phyloP scores from a whole-genome alignment of 1,140 invertebrate genomes.

The Ruditapes philippinarum region DNA sequence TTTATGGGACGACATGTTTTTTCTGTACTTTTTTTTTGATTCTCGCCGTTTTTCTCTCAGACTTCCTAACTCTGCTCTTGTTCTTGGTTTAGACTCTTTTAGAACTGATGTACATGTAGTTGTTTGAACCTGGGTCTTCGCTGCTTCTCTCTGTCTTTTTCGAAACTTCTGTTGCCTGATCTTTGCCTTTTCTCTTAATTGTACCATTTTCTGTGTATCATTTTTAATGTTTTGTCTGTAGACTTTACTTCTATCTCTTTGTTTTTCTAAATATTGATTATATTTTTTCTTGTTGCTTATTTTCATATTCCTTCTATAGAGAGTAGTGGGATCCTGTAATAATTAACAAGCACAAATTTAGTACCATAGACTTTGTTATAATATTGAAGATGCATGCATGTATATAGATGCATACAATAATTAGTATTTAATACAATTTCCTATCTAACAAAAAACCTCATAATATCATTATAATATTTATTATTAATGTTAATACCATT shows the following conservation, averaged over 20 bases:
- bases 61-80: background rate
- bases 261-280: background rate
- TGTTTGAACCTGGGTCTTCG: slow-evolving; percentile 9
- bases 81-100: slow-evolving; percentile 9
- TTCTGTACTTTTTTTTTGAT: slow-evolving; percentile 18
- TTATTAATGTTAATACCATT: too few relatives aligned
- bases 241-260: background rate
- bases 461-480: background rate
- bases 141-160: slow-evolving; percentile 5
- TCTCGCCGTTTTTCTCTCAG: slow-evolving; percentile 13
- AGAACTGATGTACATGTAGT: background rate
- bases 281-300: background rate
- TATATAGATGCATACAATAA: background rate
- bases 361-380: background rate
- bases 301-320: slow-evolving; percentile 4
- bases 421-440: background rate
- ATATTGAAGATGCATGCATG: slow-evolving; percentile 1
- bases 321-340: slow-evolving; percentile 10
- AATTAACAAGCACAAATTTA: background rate
- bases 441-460: background rate
- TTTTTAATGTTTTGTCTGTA: background rate
- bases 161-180: slow-evolving; percentile 1
- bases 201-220: background rate
- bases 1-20: slow-evolving; percentile 15
- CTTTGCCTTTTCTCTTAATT: slow-evolving; percentile 24